These are phyloP conservation scores for Trichonephila inaurata DNA, from an alignment of 1,140 invertebrate species.

Conservation along the genomic window DNA sequence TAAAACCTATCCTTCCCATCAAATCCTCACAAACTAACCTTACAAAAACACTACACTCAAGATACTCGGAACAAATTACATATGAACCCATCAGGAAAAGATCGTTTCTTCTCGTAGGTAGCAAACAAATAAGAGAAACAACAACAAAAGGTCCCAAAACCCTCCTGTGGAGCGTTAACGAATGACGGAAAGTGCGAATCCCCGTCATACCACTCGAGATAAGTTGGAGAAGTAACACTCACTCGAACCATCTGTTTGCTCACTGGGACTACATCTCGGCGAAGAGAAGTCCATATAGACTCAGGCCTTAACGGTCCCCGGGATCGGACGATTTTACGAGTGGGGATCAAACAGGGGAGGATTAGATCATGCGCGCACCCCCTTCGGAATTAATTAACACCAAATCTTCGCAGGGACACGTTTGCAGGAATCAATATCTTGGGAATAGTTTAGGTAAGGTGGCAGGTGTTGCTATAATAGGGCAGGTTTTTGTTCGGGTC, in stretches of 20 bases:
- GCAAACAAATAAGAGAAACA: too few species aligned
- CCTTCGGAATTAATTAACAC: conserved; percentile 12
- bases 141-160: background rate
- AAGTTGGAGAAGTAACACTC: too few species aligned
- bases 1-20: too few species aligned
- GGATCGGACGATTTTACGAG: conserved; percentile 7
- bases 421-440: background rate
- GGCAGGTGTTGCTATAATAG: background rate
- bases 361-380: conserved; percentile 16
- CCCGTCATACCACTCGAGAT: conserved; percentile 2
- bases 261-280: background rate
- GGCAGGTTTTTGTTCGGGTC: background rate
- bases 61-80: background rate
- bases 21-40: too few species aligned
- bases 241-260: conserved; percentile 54
- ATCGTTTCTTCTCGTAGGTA: too few species aligned
- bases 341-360: conserved; percentile 53
- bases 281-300: conserved; percentile 10
- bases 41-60: background rate
- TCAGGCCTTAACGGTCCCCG: background rate
- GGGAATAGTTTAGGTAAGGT: background rate
- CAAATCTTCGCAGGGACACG: background rate
- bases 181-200: background rate
- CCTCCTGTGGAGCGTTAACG: background rate
- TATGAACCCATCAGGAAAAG: background rate